Conservation (phyloP, 2,888 invertebrate species). For the Exephanes ischioxanthus region DNA sequence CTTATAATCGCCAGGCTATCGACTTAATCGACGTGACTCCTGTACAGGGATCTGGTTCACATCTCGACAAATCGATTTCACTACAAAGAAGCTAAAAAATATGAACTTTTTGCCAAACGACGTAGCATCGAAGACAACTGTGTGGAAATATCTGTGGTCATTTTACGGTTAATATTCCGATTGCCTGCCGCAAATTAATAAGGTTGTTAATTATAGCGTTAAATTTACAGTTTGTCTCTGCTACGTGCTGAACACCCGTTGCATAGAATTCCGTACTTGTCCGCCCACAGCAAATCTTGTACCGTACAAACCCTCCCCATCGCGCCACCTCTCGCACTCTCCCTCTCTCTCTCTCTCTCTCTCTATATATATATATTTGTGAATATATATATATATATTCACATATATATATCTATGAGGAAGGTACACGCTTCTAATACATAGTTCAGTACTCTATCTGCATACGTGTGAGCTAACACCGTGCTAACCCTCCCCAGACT, state of each 20-base stretch:
- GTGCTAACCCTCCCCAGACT: conserved; percentile 73
- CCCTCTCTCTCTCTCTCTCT: neutral
- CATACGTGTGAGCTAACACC: conserved; percentile 80
- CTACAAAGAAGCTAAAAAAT: neutral
- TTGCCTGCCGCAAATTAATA: conserved; percentile 1
- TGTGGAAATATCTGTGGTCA: neutral
- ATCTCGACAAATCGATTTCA: neutral
- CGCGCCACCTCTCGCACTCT: conserved; percentile 38
- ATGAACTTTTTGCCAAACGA: neutral
- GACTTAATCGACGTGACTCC: neutral
- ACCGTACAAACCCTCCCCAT: conserved; percentile 75
- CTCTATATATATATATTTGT: conserved; percentile 18
- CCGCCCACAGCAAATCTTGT: conserved; percentile 79
- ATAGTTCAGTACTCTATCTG: conserved; percentile 82
- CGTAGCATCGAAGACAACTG: neutral
- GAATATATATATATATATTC: conserved; percentile 20
- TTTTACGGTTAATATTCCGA: conserved; percentile 15
- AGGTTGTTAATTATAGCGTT: conserved; percentile 3
- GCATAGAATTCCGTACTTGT: conserved; percentile 75
- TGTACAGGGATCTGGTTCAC: neutral
- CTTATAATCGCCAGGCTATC: neutral
- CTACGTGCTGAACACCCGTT: conserved; percentile 72
- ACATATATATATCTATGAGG: conserved; percentile 62
- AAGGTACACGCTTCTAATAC: conserved; percentile 81
- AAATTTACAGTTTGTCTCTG: conserved; percentile 1